Evolutionary conservation across 2,888 invertebrate species (phyloP).

Genomic region (Drosophila dives): DNA sequence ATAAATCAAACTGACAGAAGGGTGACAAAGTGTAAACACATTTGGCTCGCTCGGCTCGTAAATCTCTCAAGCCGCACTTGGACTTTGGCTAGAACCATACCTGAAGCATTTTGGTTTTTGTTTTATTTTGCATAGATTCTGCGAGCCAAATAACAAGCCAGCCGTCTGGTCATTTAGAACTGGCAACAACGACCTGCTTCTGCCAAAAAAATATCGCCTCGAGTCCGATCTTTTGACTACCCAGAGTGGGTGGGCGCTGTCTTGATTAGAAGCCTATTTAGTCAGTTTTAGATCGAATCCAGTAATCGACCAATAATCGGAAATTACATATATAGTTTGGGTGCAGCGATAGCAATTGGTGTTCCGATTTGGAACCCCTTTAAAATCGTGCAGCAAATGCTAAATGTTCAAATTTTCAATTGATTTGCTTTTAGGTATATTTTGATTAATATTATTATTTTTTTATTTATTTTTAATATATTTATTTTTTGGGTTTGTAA

Average conservation of each 20-base stretch:
- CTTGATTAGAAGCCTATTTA: slow-evolving; percentile 36
- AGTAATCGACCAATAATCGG: slow-evolving; percentile 36
- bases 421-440: slow-evolving; percentile 51
- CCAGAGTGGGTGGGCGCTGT: slow-evolving; percentile 21
- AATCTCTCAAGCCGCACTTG: slow-evolving; percentile 72
- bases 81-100: slow-evolving; percentile 70
- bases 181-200: slow-evolving; percentile 21
- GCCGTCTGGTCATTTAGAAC: slow-evolving; percentile 63
- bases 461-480: too few relatives aligned
- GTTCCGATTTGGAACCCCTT: slow-evolving; percentile 33
- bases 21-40: slow-evolving; percentile 84
- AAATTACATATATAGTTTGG: slow-evolving; percentile 49
- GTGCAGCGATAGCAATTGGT: slow-evolving; percentile 32
- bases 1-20: slow-evolving; percentile 83
- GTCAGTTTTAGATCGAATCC: slow-evolving; percentile 25
- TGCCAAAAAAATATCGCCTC: slow-evolving; percentile 11
- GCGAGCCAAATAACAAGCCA: slow-evolving; percentile 49
- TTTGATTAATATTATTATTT: slow-evolving; percentile 10
- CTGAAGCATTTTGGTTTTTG: slow-evolving; percentile 50
- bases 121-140: slow-evolving; percentile 69
- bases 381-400: slow-evolving; percentile 69
- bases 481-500: background rate
- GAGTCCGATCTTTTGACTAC: slow-evolving; percentile 18
- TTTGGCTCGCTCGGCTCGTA: slow-evolving; percentile 81
- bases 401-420: slow-evolving; percentile 73